phyloP scores from a whole-genome alignment of 2,888 invertebrate genomes.

The Arctia plantaginis region DNA sequence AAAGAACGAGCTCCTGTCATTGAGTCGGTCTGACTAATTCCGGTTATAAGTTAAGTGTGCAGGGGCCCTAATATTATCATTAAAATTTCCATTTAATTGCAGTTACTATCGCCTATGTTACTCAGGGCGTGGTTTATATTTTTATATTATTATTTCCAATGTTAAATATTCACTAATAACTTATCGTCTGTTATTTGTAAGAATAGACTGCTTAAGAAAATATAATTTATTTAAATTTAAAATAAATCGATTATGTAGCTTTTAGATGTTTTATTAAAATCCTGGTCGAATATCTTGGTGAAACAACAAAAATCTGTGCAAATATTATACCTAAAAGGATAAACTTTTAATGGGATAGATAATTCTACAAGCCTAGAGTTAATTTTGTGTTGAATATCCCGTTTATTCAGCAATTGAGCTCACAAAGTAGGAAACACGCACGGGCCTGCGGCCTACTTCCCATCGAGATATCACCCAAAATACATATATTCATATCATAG shows the following conservation, averaged over 20 bases:
- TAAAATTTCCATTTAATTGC: conserved; percentile 14
- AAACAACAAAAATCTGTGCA: neutral
- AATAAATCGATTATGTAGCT: conserved; percentile 67
- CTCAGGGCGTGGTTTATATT: conserved; percentile 35
- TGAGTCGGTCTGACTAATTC: neutral
- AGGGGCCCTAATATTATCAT: neutral
- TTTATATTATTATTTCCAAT: conserved; percentile 36
- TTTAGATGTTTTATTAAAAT: conserved; percentile 34
- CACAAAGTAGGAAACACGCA: no score
- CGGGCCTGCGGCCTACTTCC: no score
- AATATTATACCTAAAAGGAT: neutral
- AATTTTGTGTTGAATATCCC: no score
- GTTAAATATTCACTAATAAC: conserved; percentile 39
- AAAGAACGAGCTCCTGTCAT: neutral
- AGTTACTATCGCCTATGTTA: conserved; percentile 21
- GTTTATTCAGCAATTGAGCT: no score
- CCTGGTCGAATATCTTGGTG: neutral
- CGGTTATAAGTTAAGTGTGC: neutral
- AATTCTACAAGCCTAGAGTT: no score
- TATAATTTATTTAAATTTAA: conserved; percentile 72
- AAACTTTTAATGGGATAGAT: no score
- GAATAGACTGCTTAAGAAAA: conserved; percentile 70
- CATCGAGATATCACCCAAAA: no score
- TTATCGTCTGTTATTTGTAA: conserved; percentile 52
- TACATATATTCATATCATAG: no score